These are phyloP conservation scores for Brienomyrus brachyistius DNA, from an alignment of 2,113 vertebrate genomes.

Conservation along the genomic window DNA sequence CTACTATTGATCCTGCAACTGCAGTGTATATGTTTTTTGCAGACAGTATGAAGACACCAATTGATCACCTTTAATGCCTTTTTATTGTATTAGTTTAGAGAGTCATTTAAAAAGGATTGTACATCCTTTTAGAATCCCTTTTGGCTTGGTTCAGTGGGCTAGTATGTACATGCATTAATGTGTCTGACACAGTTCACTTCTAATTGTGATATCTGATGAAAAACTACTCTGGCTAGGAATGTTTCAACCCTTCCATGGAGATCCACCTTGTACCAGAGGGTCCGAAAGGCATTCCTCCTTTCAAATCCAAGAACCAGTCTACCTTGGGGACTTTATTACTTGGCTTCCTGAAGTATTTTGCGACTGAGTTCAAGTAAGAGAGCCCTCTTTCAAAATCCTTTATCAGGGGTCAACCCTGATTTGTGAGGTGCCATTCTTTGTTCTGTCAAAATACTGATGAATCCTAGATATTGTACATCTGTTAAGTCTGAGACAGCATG, in stretches of 20 bases:
- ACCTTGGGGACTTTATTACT: slow-evolving; percentile 81
- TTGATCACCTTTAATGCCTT: neutral
- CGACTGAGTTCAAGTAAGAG: slow-evolving; percentile 85
- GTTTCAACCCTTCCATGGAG: slow-evolving; percentile 75
- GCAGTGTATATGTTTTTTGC: neutral
- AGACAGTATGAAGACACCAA: neutral
- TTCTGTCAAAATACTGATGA: neutral
- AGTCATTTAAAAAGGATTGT: neutral
- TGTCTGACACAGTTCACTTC: neutral
- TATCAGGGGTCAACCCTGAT: neutral
- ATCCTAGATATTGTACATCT: neutral
- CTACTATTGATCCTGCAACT: neutral
- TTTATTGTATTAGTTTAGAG: neutral
- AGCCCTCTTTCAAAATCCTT: neutral
- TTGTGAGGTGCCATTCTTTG: neutral
- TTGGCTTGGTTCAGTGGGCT: neutral
- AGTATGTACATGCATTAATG: neutral
- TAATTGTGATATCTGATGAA: neutral
- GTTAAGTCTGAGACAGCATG: neutral
- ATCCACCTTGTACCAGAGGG: slow-evolving; percentile 75
- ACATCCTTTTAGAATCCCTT: neutral
- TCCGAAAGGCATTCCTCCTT: slow-evolving; percentile 70
- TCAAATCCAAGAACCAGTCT: slow-evolving; percentile 75
- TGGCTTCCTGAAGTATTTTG: slow-evolving; percentile 91
- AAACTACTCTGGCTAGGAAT: slow-evolving; percentile 62